Evolutionary conservation across 2,113 vertebrate species (phyloP).

Genomic region (Orthonyx spaldingii): DNA sequence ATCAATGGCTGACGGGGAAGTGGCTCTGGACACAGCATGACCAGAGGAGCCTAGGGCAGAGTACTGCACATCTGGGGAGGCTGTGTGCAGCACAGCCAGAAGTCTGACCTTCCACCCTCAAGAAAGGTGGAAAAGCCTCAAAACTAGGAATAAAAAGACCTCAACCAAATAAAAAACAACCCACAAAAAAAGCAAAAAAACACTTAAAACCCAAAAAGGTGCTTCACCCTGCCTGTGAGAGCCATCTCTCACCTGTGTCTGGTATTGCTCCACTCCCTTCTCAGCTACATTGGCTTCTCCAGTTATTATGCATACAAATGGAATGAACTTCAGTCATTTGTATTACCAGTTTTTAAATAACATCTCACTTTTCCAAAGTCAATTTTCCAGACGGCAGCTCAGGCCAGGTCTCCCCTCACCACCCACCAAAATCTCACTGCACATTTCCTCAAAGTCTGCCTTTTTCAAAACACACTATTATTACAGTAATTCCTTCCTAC

Average conservation of each 20-base stretch:
- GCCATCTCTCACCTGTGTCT: not conserved
- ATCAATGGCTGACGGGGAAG: not conserved
- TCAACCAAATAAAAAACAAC: not conserved
- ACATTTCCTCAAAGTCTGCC: conserved; percentile 26
- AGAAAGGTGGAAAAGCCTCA: not conserved
- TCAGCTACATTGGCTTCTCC: not conserved
- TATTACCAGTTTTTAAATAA: conserved; percentile 40
- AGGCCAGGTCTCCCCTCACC: conserved; percentile 8
- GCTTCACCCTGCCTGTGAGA: not conserved
- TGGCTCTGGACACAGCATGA: not conserved
- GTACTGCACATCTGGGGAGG: not conserved
- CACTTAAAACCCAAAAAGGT: not conserved
- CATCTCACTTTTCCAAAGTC: conserved; percentile 31
- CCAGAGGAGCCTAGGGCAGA: not conserved
- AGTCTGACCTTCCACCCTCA: not conserved
- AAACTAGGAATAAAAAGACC: not conserved
- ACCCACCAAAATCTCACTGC: not conserved
- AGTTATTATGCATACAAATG: conserved; percentile 15
- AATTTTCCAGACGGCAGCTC: not conserved
- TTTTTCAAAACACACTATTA: not conserved
- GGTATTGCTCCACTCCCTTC: not conserved
- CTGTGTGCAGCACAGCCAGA: not conserved
- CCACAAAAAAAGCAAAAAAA: not conserved
- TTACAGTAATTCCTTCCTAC: not conserved
- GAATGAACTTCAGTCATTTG: conserved; percentile 30